A percentile compares a stretch with the other conserved stretches of the same genome.
Evolutionary conservation across 2,113 vertebrate genomes (phyloP).

Genomic region (Istiophorus platypterus): DNA sequence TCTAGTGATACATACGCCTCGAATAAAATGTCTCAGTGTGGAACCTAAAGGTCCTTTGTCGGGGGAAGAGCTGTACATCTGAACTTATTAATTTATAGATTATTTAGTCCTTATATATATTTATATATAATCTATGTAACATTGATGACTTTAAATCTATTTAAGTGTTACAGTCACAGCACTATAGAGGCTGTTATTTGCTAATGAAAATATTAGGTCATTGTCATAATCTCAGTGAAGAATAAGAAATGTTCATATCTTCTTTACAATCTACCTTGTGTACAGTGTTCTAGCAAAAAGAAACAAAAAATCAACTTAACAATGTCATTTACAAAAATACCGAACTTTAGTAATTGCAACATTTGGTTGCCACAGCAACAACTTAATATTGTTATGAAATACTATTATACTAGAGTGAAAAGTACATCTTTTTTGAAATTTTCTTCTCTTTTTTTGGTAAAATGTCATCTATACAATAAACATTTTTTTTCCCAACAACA

Average conservation of each 20-base stretch:
- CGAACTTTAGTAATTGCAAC: conserved; percentile 86
- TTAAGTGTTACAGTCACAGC: conserved; percentile 79
- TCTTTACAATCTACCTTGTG: conserved; percentile 83
- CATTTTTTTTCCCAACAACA: conserved; percentile 79
- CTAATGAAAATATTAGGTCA: conserved; percentile 83
- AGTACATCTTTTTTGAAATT: conserved; percentile 81
- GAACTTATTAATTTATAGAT: conserved; percentile 74
- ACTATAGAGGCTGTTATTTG: conserved; percentile 75
- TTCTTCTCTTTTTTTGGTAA: conserved; percentile 80
- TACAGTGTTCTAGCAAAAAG: conserved; percentile 82
- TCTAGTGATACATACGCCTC: conserved; percentile 71
- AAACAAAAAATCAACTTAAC: conserved; percentile 77
- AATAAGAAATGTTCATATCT: conserved; percentile 81
- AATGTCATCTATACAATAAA: conserved; percentile 86
- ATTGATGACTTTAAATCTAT: conserved; percentile 79
- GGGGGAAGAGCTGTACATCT: conserved; percentile 65
- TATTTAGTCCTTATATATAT: conserved; percentile 72
- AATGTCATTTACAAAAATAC: conserved; percentile 88
- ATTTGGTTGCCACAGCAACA: conserved; percentile 86
- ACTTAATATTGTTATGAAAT: conserved; percentile 88
- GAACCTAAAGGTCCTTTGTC: conserved; percentile 73
- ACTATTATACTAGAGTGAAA: conserved; percentile 86
- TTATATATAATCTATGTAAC: conserved; percentile 78
- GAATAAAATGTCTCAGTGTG: conserved; percentile 66
- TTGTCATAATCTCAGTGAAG: conserved; percentile 79